A percentile compares a stretch with the other conserved stretches of the same genome.
Evolutionary conservation across 2,113 vertebrate species (phyloP).

Genomic region (Bujurquina vittata): DNA sequence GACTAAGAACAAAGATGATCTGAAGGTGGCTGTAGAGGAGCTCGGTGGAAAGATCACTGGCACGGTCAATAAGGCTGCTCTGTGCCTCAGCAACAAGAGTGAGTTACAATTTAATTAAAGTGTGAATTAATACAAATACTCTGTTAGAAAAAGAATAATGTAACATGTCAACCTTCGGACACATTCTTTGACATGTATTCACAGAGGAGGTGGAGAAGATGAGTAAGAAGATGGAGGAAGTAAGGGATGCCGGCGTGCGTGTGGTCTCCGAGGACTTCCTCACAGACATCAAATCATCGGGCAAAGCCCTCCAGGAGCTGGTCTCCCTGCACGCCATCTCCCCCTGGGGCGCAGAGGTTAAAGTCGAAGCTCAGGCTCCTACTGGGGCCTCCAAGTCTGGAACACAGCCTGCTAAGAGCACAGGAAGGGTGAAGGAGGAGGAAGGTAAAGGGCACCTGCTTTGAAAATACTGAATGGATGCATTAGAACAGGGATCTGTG

Average conservation of each 20-base stretch:
- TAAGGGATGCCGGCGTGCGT: slow-evolving; percentile 86
- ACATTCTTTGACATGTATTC: neutral
- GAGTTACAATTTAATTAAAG: slow-evolving; percentile 57
- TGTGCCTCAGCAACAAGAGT: slow-evolving; percentile 95
- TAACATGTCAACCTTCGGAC: neutral
- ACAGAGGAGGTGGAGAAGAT: slow-evolving; percentile 97
- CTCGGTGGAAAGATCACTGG: slow-evolving; percentile 90
- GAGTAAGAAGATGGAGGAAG: slow-evolving; percentile 97
- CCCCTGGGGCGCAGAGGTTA: slow-evolving; percentile 92
- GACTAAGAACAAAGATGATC: slow-evolving; percentile 91
- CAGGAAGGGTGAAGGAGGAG: slow-evolving; percentile 87
- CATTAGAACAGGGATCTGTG: neutral
- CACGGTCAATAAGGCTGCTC: slow-evolving; percentile 85
- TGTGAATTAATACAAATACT: neutral
- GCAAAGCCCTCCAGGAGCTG: slow-evolving; percentile 88
- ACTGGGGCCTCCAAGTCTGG: slow-evolving; percentile 84
- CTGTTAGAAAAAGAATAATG: neutral
- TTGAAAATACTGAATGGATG: neutral
- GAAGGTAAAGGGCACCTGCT: slow-evolving; percentile 81
- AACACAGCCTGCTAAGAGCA: slow-evolving; percentile 82
- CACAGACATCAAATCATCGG: slow-evolving; percentile 83
- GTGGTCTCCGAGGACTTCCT: slow-evolving; percentile 93
- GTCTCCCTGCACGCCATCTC: slow-evolving; percentile 88
- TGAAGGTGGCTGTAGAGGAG: slow-evolving; percentile 87
- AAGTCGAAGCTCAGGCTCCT: slow-evolving; percentile 79